Evolutionary conservation across 1,140 invertebrate species (phyloP).

Genomic region (Belonocnema kinseyi): DNA sequence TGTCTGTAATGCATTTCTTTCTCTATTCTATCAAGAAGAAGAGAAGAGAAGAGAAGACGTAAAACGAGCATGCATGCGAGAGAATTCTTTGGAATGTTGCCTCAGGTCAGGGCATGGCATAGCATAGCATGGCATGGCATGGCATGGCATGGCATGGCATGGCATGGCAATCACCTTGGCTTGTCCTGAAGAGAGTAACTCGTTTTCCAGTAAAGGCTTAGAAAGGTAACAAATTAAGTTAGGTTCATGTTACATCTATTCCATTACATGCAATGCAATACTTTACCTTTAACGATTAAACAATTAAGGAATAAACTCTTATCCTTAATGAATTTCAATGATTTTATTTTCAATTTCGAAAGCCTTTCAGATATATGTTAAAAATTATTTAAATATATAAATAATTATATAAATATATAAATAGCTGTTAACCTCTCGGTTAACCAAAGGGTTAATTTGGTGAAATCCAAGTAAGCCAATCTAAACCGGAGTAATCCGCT

Average conservation of each 20-base stretch:
- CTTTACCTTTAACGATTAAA: neutral
- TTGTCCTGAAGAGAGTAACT: conserved; percentile 41
- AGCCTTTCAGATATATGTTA: too few species aligned
- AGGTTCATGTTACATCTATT: conserved; percentile 33
- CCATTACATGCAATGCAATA: neutral
- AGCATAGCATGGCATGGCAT: conserved; percentile 25
- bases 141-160: conserved; percentile 31
- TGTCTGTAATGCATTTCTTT: neutral
- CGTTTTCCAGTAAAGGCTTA: conserved; percentile 38
- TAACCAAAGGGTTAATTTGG: too few species aligned
- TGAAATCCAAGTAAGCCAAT: too few species aligned
- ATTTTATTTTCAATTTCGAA: too few species aligned
- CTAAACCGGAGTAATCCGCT: too few species aligned
- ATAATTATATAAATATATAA: too few species aligned
- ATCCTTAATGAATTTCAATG: too few species aligned
- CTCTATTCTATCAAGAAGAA: neutral
- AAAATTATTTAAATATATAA: too few species aligned
- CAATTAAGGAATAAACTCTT: too few species aligned
- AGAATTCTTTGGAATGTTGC: conserved; percentile 46
- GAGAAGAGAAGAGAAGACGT: neutral
- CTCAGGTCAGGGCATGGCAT: conserved; percentile 44
- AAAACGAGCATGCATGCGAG: conserved; percentile 10
- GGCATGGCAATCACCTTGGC: conserved; percentile 15
- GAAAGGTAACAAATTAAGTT: conserved; percentile 35
- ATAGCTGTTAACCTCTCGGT: too few species aligned